Conservation (phyloP, 2,113 vertebrate species). For the Bucco capensis region DNA sequence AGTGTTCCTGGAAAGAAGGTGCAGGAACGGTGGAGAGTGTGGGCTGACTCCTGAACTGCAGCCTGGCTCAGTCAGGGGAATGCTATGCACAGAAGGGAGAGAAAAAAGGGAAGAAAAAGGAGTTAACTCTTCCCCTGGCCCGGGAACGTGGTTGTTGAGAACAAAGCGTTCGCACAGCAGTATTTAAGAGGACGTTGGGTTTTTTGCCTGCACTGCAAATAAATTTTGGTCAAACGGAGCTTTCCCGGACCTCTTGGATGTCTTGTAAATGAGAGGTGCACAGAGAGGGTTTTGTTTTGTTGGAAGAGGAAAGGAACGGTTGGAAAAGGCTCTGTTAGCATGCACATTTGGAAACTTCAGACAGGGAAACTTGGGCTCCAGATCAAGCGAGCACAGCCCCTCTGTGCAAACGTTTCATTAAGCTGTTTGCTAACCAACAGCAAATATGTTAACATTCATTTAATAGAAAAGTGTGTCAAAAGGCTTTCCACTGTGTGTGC, state of each 20-base stretch:
- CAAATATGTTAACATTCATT: background rate
- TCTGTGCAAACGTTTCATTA: background rate
- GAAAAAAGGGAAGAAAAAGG: accelerated
- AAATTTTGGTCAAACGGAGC: background rate
- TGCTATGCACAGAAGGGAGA: accelerated
- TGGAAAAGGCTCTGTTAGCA: background rate
- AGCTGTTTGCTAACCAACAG: background rate
- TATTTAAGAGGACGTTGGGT: background rate
- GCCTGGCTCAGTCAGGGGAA: background rate
- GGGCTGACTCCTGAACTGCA: background rate
- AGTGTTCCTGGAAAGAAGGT: background rate
- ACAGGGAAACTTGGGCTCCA: background rate
- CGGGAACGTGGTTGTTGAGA: background rate
- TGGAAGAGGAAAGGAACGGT: background rate
- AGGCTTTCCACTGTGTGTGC: background rate
- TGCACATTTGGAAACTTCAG: background rate
- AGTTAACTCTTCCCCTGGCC: background rate
- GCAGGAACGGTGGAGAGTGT: background rate
- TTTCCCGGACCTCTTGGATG: background rate
- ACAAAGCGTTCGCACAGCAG: background rate
- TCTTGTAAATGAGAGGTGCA: background rate
- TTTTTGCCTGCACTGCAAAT: background rate
- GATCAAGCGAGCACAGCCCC: background rate
- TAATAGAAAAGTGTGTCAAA: background rate
- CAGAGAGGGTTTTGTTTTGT: background rate